Conservation (phyloP, 2,888 invertebrate genomes). For the Heliconius cydno region DNA sequence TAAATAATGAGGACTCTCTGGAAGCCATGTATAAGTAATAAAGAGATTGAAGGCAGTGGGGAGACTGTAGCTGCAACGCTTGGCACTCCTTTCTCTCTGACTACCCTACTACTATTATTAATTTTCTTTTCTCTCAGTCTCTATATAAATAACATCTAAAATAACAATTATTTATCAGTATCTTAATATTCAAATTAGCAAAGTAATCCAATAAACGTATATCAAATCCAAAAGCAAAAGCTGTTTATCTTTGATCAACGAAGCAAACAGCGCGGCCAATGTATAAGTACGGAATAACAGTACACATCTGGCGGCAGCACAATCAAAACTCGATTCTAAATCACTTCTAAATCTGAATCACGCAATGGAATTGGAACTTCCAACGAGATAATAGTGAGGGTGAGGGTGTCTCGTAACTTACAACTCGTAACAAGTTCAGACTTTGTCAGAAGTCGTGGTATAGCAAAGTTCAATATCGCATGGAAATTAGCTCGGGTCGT, state of each 20-base stretch:
- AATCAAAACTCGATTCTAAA: conserved; percentile 76
- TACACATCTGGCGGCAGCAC: conserved; percentile 65
- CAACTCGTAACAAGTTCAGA: conserved; percentile 47
- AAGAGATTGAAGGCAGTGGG: too few relatives aligned
- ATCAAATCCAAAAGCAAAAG: conserved; percentile 12
- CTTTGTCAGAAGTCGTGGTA: conserved; percentile 42
- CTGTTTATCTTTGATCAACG: conserved; percentile 19
- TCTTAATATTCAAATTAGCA: neutral
- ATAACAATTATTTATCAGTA: neutral
- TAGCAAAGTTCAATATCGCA: conserved; percentile 47
- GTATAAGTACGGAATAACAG: conserved; percentile 67
- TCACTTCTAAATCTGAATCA: conserved; percentile 71
- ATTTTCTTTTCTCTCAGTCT: neutral
- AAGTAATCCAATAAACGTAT: neutral
- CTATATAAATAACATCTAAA: neutral
- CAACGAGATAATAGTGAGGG: conserved; percentile 53
- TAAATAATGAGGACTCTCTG: too few relatives aligned
- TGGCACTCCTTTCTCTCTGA: too few relatives aligned
- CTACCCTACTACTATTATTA: too few relatives aligned
- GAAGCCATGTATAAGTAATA: too few relatives aligned
- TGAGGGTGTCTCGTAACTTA: conserved; percentile 42
- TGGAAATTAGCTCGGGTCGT: conserved; percentile 45
- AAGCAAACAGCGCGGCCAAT: conserved; percentile 22
- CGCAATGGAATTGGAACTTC: conserved; percentile 62
- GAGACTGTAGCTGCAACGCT: too few relatives aligned